phyloP scores from a whole-genome alignment of 2,797 vertebrate species.

The Xenentodon cancila region DNA sequence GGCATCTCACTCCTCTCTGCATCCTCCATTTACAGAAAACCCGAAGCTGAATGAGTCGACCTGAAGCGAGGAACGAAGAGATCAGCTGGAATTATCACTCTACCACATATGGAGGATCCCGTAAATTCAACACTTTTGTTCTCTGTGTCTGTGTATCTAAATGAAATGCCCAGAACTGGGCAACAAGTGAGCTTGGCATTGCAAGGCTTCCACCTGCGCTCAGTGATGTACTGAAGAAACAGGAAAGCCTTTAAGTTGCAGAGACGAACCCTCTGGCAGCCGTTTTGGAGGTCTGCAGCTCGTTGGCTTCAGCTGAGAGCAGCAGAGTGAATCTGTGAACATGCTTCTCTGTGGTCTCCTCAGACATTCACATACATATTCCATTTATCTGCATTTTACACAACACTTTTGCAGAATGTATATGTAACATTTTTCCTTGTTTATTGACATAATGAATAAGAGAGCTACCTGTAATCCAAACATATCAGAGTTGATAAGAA shows the following conservation, averaged over 20 bases:
- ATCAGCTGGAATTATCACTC: conserved; percentile 28
- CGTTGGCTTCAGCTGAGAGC: conserved; percentile 28
- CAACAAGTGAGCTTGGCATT: conserved; percentile 20
- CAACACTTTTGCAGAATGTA: conserved; percentile 4
- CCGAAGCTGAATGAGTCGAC: conserved; percentile 32
- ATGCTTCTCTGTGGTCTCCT: neutral
- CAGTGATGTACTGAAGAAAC: conserved; percentile 24
- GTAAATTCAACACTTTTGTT: conserved; percentile 29
- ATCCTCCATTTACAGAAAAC: conserved; percentile 59
- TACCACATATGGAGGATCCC: conserved; percentile 35
- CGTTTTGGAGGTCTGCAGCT: conserved; percentile 49
- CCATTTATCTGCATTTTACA: neutral
- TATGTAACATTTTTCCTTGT: neutral
- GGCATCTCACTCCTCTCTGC: conserved; percentile 26
- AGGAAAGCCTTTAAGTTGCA: conserved; percentile 31
- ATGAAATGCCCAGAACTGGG: conserved; percentile 39
- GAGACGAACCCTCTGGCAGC: conserved; percentile 34
- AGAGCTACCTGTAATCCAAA: conserved; percentile 1
- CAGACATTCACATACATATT: neutral
- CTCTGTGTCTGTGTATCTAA: conserved; percentile 12
- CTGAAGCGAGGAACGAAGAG: conserved; percentile 28
- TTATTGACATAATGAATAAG: neutral
- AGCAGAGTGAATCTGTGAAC: conserved; percentile 17
- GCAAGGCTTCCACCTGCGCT: conserved; percentile 37
- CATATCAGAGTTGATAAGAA: neutral